These are phyloP conservation scores for Mythimna pallens DNA, from an alignment of 2,888 invertebrate genomes.

Conservation along the genomic window DNA sequence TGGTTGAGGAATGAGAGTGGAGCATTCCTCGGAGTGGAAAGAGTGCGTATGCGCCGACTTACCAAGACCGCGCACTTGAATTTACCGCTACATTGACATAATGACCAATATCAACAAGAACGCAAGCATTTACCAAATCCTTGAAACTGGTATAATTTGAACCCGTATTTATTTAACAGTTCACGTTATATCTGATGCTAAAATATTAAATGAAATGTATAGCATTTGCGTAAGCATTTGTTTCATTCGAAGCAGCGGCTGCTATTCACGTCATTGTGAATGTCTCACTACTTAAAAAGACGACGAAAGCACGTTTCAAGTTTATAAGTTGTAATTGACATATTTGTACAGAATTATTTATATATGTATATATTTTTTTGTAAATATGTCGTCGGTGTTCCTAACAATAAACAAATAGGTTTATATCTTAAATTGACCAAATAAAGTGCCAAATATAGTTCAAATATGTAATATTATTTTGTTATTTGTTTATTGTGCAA, in stretches of 20 bases:
- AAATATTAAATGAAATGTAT: neutral
- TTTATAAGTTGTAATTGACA: too few relatives aligned
- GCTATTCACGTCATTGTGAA: neutral
- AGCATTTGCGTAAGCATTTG: neutral
- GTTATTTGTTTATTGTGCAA: too few relatives aligned
- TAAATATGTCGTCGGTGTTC: too few relatives aligned
- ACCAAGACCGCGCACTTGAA: conserved; percentile 84
- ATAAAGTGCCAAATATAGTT: too few relatives aligned
- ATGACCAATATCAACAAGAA: conserved; percentile 77
- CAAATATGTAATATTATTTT: too few relatives aligned
- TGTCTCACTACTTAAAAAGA: neutral
- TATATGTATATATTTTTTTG: too few relatives aligned
- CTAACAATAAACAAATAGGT: too few relatives aligned
- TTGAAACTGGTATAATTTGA: conserved; percentile 16
- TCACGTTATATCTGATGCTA: neutral
- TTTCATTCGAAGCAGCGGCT: neutral
- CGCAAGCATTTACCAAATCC: conserved; percentile 50
- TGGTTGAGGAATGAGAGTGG: conserved; percentile 74
- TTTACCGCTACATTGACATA: conserved; percentile 85
- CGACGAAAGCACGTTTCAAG: neutral
- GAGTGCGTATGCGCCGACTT: conserved; percentile 63
- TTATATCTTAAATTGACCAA: too few relatives aligned
- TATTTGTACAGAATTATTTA: too few relatives aligned
- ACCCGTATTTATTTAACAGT: neutral
- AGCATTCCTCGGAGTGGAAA: conserved; percentile 57